Evolutionary conservation across 2,888 invertebrate genomes (phyloP).

Genomic region (Sphecodes monilicornis): DNA sequence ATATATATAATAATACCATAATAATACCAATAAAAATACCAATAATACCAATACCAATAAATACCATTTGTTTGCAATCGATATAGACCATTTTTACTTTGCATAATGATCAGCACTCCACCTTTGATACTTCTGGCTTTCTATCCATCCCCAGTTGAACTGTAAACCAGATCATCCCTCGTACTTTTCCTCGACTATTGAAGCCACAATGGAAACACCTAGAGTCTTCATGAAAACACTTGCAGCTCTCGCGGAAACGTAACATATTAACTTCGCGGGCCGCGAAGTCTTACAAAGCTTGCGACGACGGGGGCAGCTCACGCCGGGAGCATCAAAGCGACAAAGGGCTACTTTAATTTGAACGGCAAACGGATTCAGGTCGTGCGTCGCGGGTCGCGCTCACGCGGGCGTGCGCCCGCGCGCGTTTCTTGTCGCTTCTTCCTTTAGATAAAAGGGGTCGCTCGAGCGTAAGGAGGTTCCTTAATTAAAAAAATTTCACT

Average conservation of each 20-base stretch:
- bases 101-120: too few relatives aligned
- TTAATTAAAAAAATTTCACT: constrained; percentile 66
- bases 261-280: not conserved
- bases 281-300: not conserved
- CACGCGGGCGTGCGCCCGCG: too few relatives aligned
- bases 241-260: not conserved
- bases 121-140: too few relatives aligned
- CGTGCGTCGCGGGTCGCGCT: not conserved
- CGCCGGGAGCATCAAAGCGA: not conserved
- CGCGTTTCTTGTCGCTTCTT: constrained; percentile 1
- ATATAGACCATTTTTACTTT: too few relatives aligned
- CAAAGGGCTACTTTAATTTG: not conserved
- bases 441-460: constrained; percentile 4
- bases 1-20: too few relatives aligned
- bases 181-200: not conserved
- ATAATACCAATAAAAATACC: too few relatives aligned
- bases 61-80: too few relatives aligned
- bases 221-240: not conserved
- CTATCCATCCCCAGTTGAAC: too few relatives aligned
- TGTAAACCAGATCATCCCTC: not conserved
- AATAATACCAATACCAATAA: too few relatives aligned
- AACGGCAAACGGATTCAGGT: constrained; percentile 12
- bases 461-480: constrained; percentile 40
- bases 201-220: not conserved
- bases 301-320: not conserved